Base-by-base conservation (phyloP, 2,797 vertebrate species). In the Pelochelys cantorii region DNA sequence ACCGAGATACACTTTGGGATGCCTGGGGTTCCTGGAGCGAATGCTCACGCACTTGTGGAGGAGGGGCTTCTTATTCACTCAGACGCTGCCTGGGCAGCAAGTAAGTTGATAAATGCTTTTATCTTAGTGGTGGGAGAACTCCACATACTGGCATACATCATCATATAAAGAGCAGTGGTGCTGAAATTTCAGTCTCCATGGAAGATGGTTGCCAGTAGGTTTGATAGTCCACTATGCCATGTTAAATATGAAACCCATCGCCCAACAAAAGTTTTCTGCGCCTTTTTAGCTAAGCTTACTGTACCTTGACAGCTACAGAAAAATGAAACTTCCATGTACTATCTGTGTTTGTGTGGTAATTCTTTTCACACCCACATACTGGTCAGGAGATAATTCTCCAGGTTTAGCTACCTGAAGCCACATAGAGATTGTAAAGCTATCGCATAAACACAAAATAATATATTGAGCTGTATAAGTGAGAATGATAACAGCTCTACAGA, bases 1-100 rank as follows among this genome's bases (percentile, higher is more conserved):
- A 99, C 96, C 97, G 97, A 29, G 99, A 99, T 81, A 98, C 98
- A 0, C 97, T 99, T 83, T 99, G 99, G 99, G 99, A 99, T 9
- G 99, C 99, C 89, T 99, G 99, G 99, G 99, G 99, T 48, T 98
- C 98, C 0, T 99, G 99, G 99, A 99, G 99, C 0, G 99, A 99
- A 90, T 99, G 99, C 90, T 99, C 99, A 3, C 98, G 99, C 65
- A 99, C 99, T 56, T 99, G 99, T 55, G 99, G 99, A 17, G 99
- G 99, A 59, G 99, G 99, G 1, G 99, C 99, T 84, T 99, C 99
- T 0, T 99, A 99, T 95, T 99, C 99, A 2, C 97, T 99, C 83
- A 98, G 99, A 92, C 98, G 99, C 93, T 99, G 99, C 96, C 98
- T 99, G 86, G 99, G 99, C 95, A 99, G 98, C 98, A 99, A 98